phyloP scores from a whole-genome alignment of 2,797 vertebrate genomes.

The Acanthurus lineatus region DNA sequence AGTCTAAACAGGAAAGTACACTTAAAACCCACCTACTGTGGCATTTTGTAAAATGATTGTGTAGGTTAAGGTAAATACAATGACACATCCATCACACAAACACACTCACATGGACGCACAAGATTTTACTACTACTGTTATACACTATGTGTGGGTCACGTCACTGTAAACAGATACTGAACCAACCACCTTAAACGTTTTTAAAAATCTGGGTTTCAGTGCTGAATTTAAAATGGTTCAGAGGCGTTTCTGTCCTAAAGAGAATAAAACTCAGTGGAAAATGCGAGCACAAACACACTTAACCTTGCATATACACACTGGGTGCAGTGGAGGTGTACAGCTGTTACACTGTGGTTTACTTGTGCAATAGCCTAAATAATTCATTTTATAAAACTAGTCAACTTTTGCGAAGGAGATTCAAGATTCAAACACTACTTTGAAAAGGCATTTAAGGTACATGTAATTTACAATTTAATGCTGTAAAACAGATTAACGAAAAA shows the following conservation, averaged over 20 bases:
- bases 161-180: slow-evolving; percentile 22
- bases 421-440: rapidly evolving
- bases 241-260: slow-evolving; percentile 1
- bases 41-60: slow-evolving; percentile 2
- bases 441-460: neutral
- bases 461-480: neutral
- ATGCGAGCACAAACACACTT: slow-evolving; percentile 4
- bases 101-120: slow-evolving; percentile 8
- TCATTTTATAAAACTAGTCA: neutral
- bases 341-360: neutral
- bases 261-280: slow-evolving; percentile 8
- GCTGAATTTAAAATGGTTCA: slow-evolving; percentile 2
- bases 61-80: neutral
- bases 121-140: neutral
- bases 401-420: neutral
- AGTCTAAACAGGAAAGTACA: neutral
- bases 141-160: slow-evolving; percentile 13
- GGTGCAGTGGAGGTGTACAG: neutral
- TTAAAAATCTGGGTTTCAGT: neutral
- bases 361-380: neutral
- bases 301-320: neutral
- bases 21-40: neutral
- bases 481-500: neutral
- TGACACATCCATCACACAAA: neutral
- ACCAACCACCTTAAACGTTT: slow-evolving; percentile 11